A percentile compares a stretch with the other conserved stretches of the same genome.
phyloP scores from a whole-genome alignment of 2,797 vertebrate species.

The Aviceda leuphotes region DNA sequence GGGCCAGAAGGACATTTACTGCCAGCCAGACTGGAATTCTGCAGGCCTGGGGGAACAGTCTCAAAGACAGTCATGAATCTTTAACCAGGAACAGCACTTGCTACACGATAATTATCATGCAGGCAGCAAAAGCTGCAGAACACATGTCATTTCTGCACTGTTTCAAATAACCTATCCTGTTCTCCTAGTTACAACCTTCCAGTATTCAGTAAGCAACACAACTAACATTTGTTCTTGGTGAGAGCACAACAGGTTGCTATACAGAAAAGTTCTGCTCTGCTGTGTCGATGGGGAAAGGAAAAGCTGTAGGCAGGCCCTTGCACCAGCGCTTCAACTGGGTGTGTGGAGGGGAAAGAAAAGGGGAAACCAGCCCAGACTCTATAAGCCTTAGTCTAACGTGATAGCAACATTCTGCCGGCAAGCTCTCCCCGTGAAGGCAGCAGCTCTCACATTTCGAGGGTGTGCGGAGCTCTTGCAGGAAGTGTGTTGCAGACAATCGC shows the following conservation, averaged over 20 bases:
- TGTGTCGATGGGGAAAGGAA: background rate
- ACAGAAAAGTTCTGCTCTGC: background rate
- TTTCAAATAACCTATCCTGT: conserved; percentile 25
- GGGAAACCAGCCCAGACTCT: background rate
- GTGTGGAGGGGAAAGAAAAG: background rate
- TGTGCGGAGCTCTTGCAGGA: background rate
- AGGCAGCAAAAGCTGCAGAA: conserved; percentile 48
- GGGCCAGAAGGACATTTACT: conserved; percentile 19
- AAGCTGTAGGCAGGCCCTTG: fast-evolving
- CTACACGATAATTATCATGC: conserved; percentile 49
- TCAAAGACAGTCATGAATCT: conserved; percentile 55
- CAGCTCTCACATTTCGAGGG: background rate
- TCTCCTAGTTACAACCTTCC: background rate
- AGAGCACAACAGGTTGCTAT: background rate
- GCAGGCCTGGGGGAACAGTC: background rate
- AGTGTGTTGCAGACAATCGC: background rate
- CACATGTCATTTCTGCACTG: conserved; percentile 36
- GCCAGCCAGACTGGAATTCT: conserved; percentile 37
- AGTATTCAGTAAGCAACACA: conserved; percentile 16
- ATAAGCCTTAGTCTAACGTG: background rate
- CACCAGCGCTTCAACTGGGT: background rate
- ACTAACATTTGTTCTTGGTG: background rate
- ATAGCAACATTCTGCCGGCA: background rate
- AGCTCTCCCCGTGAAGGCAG: background rate
- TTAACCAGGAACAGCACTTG: conserved; percentile 60